Percentiles rank a stretch among this genome's conserved stretches.
Evolutionary conservation across 2,888 invertebrate genomes (phyloP).

Genomic region (Sinhomidia bicolor): DNA sequence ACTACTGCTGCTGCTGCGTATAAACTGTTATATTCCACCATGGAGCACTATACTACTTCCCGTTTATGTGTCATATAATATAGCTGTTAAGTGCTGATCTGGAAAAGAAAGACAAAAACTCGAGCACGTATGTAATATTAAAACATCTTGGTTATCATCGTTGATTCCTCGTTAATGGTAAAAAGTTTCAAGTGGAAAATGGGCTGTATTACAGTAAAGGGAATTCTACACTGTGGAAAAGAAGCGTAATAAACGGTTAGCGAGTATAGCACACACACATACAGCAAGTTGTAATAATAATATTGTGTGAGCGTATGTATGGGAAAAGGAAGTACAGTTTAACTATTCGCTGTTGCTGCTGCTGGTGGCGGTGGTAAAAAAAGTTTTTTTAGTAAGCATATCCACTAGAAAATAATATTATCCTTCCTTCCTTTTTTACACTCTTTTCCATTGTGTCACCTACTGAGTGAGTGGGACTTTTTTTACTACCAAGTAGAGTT

Average conservation of each 20-base stretch:
- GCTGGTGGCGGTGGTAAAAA: neutral
- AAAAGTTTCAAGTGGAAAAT: conserved; percentile 38
- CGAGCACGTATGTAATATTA: conserved; percentile 17
- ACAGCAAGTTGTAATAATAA: neutral
- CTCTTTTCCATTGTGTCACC: conserved; percentile 23
- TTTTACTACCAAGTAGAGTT: neutral
- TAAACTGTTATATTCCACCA: neutral
- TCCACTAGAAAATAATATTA: conserved; percentile 27
- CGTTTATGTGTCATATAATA: neutral
- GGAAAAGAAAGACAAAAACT: too few relatives aligned
- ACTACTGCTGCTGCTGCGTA: neutral
- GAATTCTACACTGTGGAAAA: neutral
- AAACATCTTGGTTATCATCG: conserved; percentile 35
- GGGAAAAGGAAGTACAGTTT: conserved; percentile 14
- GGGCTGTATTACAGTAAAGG: conserved; percentile 14
- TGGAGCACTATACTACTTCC: neutral
- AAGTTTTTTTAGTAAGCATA: neutral
- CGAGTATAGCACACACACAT: neutral
- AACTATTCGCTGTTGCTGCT: neutral
- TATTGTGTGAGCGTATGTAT: neutral
- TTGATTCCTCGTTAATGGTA: conserved; percentile 36
- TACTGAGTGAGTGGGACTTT: neutral
- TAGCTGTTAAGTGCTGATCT: neutral
- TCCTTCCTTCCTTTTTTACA: conserved; percentile 25
- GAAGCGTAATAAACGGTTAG: conserved; percentile 32